These are phyloP conservation scores for Cantharis lateralis DNA, from an alignment of 2,888 invertebrate genomes.

Conservation along the genomic window DNA sequence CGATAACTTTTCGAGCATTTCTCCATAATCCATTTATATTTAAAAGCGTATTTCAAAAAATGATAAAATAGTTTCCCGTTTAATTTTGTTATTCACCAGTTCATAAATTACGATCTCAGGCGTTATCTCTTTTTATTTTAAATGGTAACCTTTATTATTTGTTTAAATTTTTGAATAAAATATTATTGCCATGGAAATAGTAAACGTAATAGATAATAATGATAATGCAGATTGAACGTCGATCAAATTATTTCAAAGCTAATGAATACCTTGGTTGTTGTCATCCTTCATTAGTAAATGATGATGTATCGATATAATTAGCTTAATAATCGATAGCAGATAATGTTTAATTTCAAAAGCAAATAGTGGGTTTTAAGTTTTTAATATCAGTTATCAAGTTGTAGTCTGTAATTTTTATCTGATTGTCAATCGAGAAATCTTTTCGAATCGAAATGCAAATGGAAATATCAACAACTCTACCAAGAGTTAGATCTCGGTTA, in stretches of 20 bases:
- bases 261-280: not conserved
- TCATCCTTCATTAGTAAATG: not conserved
- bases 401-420: not conserved
- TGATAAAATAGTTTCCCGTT: too few species aligned
- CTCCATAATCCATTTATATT: not conserved
- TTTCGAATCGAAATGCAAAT: not conserved
- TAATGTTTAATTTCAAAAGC: not conserved
- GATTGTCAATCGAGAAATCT: not conserved
- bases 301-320: not conserved
- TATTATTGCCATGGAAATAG: not conserved
- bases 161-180: not conserved
- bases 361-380: not conserved
- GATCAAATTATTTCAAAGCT: not conserved
- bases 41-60: not conserved
- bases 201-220: not conserved
- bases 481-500: too few species aligned
- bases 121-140: not conserved
- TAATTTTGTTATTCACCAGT: too few species aligned
- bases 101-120: not conserved
- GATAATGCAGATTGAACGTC: not conserved
- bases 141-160: not conserved
- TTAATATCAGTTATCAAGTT: not conserved
- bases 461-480: not conserved
- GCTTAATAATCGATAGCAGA: not conserved
- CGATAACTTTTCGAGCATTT: not conserved